phyloP scores from a whole-genome alignment of 2,113 vertebrate genomes.

The Pelobates fuscus region DNA sequence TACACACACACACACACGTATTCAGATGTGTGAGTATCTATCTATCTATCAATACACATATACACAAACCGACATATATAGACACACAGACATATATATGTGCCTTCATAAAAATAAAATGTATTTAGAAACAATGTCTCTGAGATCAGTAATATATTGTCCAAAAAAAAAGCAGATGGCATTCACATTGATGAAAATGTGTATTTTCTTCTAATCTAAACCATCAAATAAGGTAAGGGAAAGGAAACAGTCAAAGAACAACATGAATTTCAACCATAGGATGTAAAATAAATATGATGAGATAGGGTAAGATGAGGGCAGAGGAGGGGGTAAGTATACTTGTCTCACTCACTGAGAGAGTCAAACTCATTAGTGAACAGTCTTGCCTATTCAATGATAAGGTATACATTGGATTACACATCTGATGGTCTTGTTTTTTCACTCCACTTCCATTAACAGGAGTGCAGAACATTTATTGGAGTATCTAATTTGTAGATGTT shows the following conservation, averaged over 20 bases:
- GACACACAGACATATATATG: no score
- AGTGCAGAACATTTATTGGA: background rate
- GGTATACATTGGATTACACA: background rate
- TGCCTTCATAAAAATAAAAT: no score
- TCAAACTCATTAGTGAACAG: background rate
- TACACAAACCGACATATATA: no score
- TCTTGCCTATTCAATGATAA: background rate
- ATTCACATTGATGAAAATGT: no score
- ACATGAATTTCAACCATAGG: background rate
- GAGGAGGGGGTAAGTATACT: slow-evolving; percentile 2
- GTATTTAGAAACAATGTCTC: background rate
- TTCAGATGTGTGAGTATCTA: no score
- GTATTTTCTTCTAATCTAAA: no score
- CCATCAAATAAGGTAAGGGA: background rate
- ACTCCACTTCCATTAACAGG: no score
- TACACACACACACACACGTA: no score
- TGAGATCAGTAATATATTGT: background rate
- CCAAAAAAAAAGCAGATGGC: no score
- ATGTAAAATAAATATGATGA: background rate
- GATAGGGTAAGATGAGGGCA: background rate
- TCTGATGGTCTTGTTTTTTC: background rate
- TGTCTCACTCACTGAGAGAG: background rate
- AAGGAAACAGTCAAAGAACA: background rate
- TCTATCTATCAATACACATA: no score
- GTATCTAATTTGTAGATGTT: no score